phyloP scores from a whole-genome alignment of 2,113 vertebrate genomes.

The Tupaia chinensis region DNA sequence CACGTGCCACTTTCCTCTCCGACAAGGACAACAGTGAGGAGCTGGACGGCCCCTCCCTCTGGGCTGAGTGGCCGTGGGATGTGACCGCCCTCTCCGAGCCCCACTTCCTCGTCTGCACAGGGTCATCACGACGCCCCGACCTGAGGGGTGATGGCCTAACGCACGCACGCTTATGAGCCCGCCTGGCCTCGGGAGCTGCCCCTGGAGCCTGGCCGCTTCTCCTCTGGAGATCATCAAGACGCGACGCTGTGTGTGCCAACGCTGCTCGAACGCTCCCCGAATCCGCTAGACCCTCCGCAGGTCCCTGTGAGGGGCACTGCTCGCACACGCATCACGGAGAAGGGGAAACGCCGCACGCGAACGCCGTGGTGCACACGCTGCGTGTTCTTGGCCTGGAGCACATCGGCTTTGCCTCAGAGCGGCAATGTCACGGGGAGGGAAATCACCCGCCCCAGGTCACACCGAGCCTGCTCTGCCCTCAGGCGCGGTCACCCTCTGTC shows the following conservation, averaged over 20 bases:
- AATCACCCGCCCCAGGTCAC: background rate
- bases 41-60: rapidly evolving
- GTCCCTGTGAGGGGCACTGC: rapidly evolving
- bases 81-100: background rate
- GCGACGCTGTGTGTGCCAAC: background rate
- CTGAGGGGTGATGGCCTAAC: rapidly evolving
- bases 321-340: background rate
- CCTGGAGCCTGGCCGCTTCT: background rate
- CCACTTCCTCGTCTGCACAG: background rate
- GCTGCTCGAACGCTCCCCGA: background rate
- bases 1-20: background rate
- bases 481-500: background rate
- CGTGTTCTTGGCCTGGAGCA: no score
- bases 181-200: background rate
- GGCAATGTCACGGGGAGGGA: background rate
- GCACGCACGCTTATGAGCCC: rapidly evolving
- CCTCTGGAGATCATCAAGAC: no score
- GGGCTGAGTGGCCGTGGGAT: background rate
- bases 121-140: no score
- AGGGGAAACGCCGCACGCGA: no score
- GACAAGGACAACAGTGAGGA: rapidly evolving
- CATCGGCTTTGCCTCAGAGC: no score
- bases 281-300: background rate
- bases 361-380: no score
- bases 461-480: background rate